Percentiles rank a stretch among this genome's conserved stretches.
Conservation (phyloP, 2,888 invertebrate genomes). For the Phaedon cochleariae region DNA sequence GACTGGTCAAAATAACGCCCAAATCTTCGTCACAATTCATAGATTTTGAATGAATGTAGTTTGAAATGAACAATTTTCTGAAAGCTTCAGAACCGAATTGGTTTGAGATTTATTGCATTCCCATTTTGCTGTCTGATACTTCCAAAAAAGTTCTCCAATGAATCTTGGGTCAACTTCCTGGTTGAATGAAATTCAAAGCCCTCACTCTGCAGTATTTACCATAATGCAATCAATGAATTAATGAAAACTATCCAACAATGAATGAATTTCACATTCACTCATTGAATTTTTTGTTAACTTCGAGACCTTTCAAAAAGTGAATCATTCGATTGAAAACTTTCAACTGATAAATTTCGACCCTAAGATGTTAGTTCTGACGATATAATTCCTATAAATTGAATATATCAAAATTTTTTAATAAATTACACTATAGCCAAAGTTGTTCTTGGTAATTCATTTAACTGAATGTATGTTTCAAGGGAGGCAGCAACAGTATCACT, state of each 20-base stretch:
- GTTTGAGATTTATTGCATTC: slow-evolving; percentile 20
- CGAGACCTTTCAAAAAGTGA: background rate
- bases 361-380: slow-evolving; percentile 24
- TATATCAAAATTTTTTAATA: slow-evolving; percentile 29
- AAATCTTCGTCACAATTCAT: slow-evolving; percentile 20
- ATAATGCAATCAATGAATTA: slow-evolving; percentile 15
- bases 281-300: background rate
- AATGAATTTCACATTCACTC: background rate
- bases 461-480: slow-evolving; percentile 27
- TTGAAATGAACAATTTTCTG: slow-evolving; percentile 13
- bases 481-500: slow-evolving; percentile 37
- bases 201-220: slow-evolving; percentile 1
- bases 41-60: slow-evolving; percentile 3
- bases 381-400: slow-evolving; percentile 33
- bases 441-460: slow-evolving; percentile 22
- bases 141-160: slow-evolving; percentile 37
- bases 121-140: slow-evolving; percentile 11
- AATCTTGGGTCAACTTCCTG: slow-evolving; percentile 22
- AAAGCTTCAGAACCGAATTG: slow-evolving; percentile 18
- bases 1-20: slow-evolving; percentile 3
- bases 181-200: slow-evolving; percentile 17
- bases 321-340: background rate
- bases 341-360: slow-evolving; percentile 16
- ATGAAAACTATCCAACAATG: slow-evolving; percentile 21
- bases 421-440: slow-evolving; percentile 27